These are phyloP conservation scores for Rhinella marina DNA, from an alignment of 2,797 vertebrate genomes.

Conservation along the genomic window DNA sequence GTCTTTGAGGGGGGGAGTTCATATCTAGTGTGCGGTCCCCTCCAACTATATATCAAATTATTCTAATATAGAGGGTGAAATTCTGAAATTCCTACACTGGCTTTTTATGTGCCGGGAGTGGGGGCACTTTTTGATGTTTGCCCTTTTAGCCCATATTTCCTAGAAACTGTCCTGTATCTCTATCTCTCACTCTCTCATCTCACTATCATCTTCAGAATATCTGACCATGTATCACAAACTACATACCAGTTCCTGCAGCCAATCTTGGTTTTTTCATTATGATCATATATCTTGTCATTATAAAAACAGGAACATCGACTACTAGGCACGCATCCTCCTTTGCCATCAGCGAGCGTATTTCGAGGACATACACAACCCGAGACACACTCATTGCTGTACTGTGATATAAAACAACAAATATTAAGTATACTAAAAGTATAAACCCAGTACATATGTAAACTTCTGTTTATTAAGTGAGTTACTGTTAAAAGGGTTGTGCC, in stretches of 20 bases:
- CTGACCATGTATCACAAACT: background rate
- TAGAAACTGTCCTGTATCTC: too few species aligned
- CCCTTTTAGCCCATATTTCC: too few species aligned
- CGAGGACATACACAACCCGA: conserved; percentile 85
- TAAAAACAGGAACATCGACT: conserved; percentile 79
- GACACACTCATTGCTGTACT: conserved; percentile 78
- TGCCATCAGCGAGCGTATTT: conserved; percentile 76
- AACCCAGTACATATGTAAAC: background rate
- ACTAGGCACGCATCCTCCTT: conserved; percentile 77
- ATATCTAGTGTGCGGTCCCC: too few species aligned
- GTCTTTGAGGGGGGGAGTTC: too few species aligned
- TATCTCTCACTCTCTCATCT: too few species aligned
- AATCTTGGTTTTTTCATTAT: conserved; percentile 73
- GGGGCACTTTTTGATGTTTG: too few species aligned
- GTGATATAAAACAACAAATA: conserved; percentile 31
- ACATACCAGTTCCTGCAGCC: conserved; percentile 83
- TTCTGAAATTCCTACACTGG: too few species aligned
- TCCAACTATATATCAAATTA: too few species aligned
- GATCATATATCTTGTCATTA: conserved; percentile 71
- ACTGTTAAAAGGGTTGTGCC: background rate
- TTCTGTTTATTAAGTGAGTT: background rate
- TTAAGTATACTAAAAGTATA: background rate
- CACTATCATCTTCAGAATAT: too few species aligned
- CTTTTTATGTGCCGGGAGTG: too few species aligned
- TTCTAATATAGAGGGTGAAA: too few species aligned